phyloP scores from a whole-genome alignment of 1,140 invertebrate species.

The Drosophila kohkoa region DNA sequence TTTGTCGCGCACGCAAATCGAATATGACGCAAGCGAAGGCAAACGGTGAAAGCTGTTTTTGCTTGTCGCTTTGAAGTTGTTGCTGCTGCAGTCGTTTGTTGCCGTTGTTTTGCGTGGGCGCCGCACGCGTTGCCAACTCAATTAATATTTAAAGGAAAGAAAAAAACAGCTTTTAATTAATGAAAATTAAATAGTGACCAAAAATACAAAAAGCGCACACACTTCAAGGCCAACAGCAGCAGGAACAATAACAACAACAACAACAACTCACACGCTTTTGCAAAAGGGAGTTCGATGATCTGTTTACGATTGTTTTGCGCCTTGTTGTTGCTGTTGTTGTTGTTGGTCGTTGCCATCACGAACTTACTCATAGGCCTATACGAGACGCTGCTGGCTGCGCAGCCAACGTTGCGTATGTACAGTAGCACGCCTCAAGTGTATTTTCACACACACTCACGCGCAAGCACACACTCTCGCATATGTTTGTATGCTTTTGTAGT shows the following conservation, averaged over 20 bases:
- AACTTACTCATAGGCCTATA: slow-evolving; percentile 34
- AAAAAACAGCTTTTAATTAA: slow-evolving; percentile 68
- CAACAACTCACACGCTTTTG: slow-evolving; percentile 14
- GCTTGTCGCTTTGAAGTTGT: slow-evolving; percentile 43
- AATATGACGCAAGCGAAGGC: slow-evolving; percentile 69
- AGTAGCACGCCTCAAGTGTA: slow-evolving; percentile 79
- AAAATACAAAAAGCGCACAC: slow-evolving; percentile 47
- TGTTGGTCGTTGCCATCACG: slow-evolving; percentile 56
- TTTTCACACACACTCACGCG: slow-evolving; percentile 56
- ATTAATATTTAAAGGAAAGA: slow-evolving; percentile 59
- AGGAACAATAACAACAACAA: slow-evolving; percentile 33
- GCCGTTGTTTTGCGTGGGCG: slow-evolving; percentile 67
- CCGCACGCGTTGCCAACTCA: slow-evolving; percentile 76
- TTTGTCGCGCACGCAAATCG: slow-evolving; percentile 67
- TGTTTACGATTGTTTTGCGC: slow-evolving; percentile 74
- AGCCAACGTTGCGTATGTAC: slow-evolving; percentile 62
- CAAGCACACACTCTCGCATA: slow-evolving; percentile 4
- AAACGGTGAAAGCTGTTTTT: slow-evolving; percentile 73
- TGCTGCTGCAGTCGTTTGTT: slow-evolving; percentile 21
- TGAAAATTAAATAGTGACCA: slow-evolving; percentile 73
- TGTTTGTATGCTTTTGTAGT: slow-evolving; percentile 17
- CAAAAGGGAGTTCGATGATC: slow-evolving; percentile 74
- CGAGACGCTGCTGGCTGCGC: slow-evolving; percentile 24
- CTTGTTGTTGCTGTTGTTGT: slow-evolving; percentile 34
- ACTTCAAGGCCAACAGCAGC: slow-evolving; percentile 69